phyloP scores from a whole-genome alignment of 2,797 vertebrate genomes.

The Dallia pectoralis region DNA sequence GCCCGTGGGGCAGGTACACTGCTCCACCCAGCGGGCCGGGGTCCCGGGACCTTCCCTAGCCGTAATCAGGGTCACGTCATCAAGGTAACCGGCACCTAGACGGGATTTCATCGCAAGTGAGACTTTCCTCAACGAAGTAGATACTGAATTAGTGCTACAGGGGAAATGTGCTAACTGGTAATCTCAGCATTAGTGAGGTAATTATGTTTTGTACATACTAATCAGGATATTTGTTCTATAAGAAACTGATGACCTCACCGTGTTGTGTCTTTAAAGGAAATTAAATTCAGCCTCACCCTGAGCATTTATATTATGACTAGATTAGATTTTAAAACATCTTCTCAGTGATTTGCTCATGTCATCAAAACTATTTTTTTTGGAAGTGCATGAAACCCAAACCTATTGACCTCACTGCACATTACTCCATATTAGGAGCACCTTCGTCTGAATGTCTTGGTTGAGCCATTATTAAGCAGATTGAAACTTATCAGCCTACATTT shows the following conservation, averaged over 20 bases:
- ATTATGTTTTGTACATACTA: background rate
- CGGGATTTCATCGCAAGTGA: background rate
- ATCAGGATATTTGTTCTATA: slow-evolving; percentile 5
- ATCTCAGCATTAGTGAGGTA: background rate
- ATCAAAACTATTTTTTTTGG: background rate
- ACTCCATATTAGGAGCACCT: too few species aligned
- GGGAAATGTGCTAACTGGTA: background rate
- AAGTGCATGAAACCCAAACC: background rate
- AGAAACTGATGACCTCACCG: background rate
- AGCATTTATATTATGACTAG: background rate
- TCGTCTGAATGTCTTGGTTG: too few species aligned
- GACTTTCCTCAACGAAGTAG: too few species aligned
- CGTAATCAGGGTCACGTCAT: slow-evolving; percentile 82
- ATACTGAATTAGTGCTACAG: too few species aligned
- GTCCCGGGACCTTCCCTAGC: slow-evolving; percentile 76
- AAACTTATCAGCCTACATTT: background rate
- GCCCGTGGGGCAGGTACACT: slow-evolving; percentile 86
- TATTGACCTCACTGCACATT: too few species aligned
- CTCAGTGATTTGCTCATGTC: background rate
- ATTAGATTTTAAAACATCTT: background rate
- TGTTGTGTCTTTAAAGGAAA: slow-evolving; percentile 1
- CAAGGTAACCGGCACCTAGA: slow-evolving; percentile 88
- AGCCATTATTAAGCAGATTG: too few species aligned
- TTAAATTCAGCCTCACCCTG: background rate
- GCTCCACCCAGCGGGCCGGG: slow-evolving; percentile 90